Base-by-base conservation (phyloP, 2,113 vertebrate species). In the Eulacestoma nigropectus region DNA sequence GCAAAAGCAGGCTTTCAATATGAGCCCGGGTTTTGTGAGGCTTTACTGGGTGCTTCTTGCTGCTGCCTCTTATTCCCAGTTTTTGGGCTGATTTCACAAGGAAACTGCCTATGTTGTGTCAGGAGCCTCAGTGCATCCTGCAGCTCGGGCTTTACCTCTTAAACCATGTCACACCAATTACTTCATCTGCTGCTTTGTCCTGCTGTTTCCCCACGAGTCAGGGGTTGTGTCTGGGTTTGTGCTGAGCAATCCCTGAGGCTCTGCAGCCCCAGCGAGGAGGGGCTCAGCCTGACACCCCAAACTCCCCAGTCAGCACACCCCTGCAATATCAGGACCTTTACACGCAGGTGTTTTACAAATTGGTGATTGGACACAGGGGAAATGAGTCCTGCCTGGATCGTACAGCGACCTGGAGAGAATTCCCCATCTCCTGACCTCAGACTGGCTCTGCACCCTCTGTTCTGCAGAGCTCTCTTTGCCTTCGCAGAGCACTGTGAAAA, bases 371-470 rank as follows among this genome's bases (percentile, higher is more conserved):
- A 5, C 19, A 10, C 32, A 7, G 47, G 30, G 33, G 16, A n/a
- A 9, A 37, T 9, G n/a, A 67, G 50, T 56, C 23, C 69, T 76
- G 76, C 39, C 30, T 41, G 64, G 22, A 6, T 59, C n/a, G 0
- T n/a, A 5, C 7, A 11, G 39, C 0, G 17, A 6, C 20, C 9
- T 15, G 63, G 22, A 26, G 44, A 32, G 33, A 39, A 69, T 76
- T 89, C 44, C 59, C 37, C 0, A 20, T 42, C 47, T 44, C 8
- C 80, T 46, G 25, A 33, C 19, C 49, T 29, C 32, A 13, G 0
- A 4, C 5, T 5, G 27, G 2, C 26, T 35, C 78, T 11, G 8
- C 10, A 3, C 10, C 23, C 27, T 9, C 9, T 4, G 0, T 5
- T 21, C 9, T 14, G 29, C 77, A 16, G 50, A 21, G n/a, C 1